These are phyloP conservation scores for Cichladusa arquata DNA, from an alignment of 2,113 vertebrate species.

Conservation along the genomic window DNA sequence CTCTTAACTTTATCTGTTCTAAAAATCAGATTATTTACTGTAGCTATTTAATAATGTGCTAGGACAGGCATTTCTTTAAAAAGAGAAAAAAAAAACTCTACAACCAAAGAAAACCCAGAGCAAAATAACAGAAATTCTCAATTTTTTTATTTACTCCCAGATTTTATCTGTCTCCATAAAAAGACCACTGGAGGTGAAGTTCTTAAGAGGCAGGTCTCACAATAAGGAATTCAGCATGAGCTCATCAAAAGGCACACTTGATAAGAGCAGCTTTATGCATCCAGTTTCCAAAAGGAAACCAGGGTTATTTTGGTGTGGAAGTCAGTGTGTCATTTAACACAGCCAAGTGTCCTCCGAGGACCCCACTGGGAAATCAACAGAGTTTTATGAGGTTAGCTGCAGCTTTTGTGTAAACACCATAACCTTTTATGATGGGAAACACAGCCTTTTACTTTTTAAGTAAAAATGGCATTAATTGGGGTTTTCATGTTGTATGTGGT, in stretches of 20 bases:
- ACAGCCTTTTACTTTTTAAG: constrained; percentile 71
- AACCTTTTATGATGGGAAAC: constrained; percentile 82
- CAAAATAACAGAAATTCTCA: background rate
- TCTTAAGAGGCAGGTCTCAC: background rate
- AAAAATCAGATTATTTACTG: background rate
- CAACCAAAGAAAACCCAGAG: background rate
- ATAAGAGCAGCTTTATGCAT: background rate
- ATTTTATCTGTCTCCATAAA: background rate
- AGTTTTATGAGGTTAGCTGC: constrained; percentile 76
- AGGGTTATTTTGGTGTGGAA: constrained; percentile 32
- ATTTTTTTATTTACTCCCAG: background rate
- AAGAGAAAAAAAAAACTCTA: background rate
- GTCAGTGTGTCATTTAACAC: constrained; percentile 43
- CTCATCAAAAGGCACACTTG: constrained; percentile 26
- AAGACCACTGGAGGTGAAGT: background rate
- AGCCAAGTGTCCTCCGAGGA: constrained; percentile 74
- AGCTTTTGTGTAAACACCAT: constrained; percentile 78
- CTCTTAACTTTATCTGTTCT: background rate
- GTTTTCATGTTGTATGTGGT: background rate
- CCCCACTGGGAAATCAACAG: constrained; percentile 73
- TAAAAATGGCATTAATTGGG: constrained; percentile 61
- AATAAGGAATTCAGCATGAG: background rate
- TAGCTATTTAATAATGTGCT: background rate
- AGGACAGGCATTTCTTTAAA: background rate
- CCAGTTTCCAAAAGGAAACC: constrained; percentile 30